Conservation (phyloP, 2,888 invertebrate species). For the Leucoma salicis region DNA sequence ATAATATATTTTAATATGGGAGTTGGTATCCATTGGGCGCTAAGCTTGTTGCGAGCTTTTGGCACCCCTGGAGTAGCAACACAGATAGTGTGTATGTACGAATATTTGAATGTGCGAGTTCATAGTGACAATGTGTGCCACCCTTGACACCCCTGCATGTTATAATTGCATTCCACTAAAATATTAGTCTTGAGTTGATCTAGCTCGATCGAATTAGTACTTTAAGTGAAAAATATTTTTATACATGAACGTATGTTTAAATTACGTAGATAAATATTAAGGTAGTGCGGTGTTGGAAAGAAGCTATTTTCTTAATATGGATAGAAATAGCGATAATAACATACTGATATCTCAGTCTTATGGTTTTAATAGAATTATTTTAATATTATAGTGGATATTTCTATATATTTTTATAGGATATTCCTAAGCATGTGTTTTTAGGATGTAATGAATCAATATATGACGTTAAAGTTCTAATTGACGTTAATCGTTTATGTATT, state of each 20-base stretch:
- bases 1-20: too few species aligned
- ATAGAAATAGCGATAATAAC: too few species aligned
- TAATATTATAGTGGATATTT: too few species aligned
- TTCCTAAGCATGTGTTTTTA: too few species aligned
- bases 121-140: slow-evolving; percentile 47
- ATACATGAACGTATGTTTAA: not conserved
- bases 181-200: slow-evolving; percentile 69
- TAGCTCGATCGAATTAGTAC: slow-evolving; percentile 33
- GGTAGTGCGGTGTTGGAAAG: not conserved
- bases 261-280: not conserved
- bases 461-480: too few species aligned
- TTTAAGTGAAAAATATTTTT: not conserved
- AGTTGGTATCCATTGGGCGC: too few species aligned
- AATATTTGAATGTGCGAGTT: slow-evolving; percentile 63
- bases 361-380: too few species aligned
- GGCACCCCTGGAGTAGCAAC: slow-evolving; percentile 50
- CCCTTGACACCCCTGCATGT: slow-evolving; percentile 64
- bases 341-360: too few species aligned
- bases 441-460: too few species aligned
- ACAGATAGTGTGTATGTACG: slow-evolving; percentile 43
- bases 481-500: too few species aligned
- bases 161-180: slow-evolving; percentile 80
- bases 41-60: too few species aligned
- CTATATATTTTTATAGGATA: too few species aligned
- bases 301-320: not conserved